Base-by-base conservation (phyloP, 1,140 invertebrate genomes). In the Hesperophylax magnus region DNA sequence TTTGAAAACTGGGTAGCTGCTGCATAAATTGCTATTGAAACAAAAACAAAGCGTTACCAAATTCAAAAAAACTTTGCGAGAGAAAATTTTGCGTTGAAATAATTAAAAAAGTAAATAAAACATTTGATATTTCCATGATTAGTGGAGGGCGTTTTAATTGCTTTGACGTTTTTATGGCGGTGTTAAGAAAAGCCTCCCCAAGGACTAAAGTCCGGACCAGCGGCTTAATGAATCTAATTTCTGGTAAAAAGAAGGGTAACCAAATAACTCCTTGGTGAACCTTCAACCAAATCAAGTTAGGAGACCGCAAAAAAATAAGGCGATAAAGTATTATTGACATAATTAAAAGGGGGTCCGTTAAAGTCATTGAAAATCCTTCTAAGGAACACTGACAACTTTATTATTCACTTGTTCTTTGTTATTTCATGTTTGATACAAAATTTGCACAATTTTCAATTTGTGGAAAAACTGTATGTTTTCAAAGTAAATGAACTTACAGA, bases 191-290 rank as follows among this genome's bases (percentile, higher is more conserved):
- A 75, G 47, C 22, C 34, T 56, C 78, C 78, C 78, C 15, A 9
- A 71, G 78, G 78, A 63, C 27, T 20, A 14, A n/a, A 78, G 14
- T 63, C 20, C 52, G 34, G 52, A 20, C 31, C 56, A 24, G 22
- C 22, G 71, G 52, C 71, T 54, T 80, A 80, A 80, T 80, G 69
- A 80, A 80, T 80, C 60, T 80, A 80, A 80, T 80, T 80, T 80
- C 78, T 75, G 20, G 24, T 58, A 31, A 76, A 80, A 80, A 80
- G 78, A 80, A 79, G 78, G 78, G 78, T 80, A 75, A 80, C 67
- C 61, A 80, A 75, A 9, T 76, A 47, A 14, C 78, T 65, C 61
- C 2, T 2, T 0, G 56, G 15, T 60, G 71, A 58, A 75, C 56
- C 58, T 47, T 72, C 27, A 17, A 31, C 34, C 53, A 79, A 79